Evolutionary conservation across 2,113 vertebrate genomes (phyloP).

Genomic region (Antechinus flavipes): DNA sequence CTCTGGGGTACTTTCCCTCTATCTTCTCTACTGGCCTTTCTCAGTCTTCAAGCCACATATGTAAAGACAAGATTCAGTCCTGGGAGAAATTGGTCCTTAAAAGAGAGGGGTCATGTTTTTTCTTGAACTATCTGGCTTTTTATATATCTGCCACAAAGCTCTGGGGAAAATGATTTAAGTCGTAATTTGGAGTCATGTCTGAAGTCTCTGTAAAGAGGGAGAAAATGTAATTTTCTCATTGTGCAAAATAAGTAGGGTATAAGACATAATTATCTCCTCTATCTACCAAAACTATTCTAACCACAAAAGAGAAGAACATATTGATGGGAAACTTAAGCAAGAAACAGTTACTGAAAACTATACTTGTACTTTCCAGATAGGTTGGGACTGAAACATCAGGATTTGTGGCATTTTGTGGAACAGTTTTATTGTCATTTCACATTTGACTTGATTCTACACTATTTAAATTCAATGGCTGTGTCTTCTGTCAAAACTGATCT

Average conservation of each 20-base stretch:
- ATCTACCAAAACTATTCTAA: not conserved
- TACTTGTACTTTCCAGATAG: not conserved
- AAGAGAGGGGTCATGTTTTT: not conserved
- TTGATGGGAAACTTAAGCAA: not conserved
- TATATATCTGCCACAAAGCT: not conserved
- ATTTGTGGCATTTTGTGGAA: not conserved
- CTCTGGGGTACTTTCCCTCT: not conserved
- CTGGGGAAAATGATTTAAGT: not conserved
- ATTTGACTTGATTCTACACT: not conserved
- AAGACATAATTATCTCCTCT: not conserved
- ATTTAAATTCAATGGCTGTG: not conserved
- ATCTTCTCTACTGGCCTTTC: not conserved
- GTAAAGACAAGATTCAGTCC: not conserved
- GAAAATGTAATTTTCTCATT: not conserved
- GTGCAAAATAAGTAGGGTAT: not conserved
- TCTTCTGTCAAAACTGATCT: not conserved
- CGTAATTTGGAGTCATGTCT: not conserved
- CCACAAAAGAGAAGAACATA: not conserved
- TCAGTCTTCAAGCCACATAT: not conserved
- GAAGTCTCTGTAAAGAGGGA: not conserved
- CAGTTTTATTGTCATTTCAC: not conserved
- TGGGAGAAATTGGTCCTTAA: not conserved
- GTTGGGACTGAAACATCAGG: not conserved
- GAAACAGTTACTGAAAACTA: not conserved
- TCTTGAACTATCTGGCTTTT: not conserved